Evolutionary conservation across 2,113 vertebrate genomes (phyloP).

Genomic region (Lagopus leucura): DNA sequence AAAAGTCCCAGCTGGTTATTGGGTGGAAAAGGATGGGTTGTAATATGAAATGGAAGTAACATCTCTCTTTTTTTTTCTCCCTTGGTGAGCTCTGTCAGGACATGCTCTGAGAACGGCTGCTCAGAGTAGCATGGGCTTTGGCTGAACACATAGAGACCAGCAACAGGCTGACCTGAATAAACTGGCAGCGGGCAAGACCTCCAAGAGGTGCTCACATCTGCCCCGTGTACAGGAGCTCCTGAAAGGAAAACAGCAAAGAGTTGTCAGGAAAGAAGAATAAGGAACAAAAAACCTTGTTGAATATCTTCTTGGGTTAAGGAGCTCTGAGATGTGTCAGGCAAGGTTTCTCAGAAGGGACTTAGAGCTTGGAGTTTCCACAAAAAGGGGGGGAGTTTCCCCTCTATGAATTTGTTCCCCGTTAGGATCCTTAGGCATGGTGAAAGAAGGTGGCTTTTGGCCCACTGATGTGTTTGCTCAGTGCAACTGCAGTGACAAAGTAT

Average conservation of each 20-base stretch:
- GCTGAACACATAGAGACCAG: not conserved
- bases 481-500: not conserved
- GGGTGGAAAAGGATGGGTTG: not conserved
- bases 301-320: not conserved
- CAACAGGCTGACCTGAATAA: not conserved
- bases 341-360: not conserved
- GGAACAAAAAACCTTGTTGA: not conserved
- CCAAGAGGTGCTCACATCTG: not conserved
- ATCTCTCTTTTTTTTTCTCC: not conserved
- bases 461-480: not conserved
- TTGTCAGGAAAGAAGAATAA: not conserved
- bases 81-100: not conserved
- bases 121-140: not conserved
- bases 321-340: not conserved
- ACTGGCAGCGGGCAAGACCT: not conserved
- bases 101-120: not conserved
- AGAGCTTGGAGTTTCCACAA: not conserved
- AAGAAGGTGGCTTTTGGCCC: not conserved
- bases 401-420: not conserved
- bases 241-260: not conserved
- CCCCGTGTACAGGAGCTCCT: not conserved
- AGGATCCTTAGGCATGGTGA: not conserved
- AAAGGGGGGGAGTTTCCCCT: not conserved
- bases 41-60: not conserved
- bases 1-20: not conserved